phyloP scores from a whole-genome alignment of 1,140 invertebrate genomes.

The Tribolium madens region DNA sequence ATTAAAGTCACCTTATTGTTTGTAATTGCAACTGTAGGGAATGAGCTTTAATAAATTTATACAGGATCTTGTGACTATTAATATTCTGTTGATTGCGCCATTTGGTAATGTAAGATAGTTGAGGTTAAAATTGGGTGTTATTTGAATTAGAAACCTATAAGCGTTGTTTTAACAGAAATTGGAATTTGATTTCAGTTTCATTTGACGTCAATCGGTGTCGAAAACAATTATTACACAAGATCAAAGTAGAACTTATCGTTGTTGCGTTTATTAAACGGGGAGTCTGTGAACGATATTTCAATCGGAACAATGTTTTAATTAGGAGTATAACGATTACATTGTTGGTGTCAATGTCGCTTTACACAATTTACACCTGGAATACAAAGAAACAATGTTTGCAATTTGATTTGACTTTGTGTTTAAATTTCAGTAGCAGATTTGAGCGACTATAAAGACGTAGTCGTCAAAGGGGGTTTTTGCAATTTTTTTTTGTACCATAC shows the following conservation, averaged over 20 bases:
- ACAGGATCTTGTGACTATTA: neutral
- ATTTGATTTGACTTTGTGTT: conserved; percentile 36
- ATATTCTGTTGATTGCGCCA: neutral
- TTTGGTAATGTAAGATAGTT: neutral
- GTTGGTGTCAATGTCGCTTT: conserved; percentile 35
- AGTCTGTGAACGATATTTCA: conserved; percentile 28
- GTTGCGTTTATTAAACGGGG: conserved; percentile 29
- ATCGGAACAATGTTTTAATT: conserved; percentile 34
- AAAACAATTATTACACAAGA: conserved; percentile 28
- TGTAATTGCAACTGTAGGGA: neutral
- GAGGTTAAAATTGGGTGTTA: neutral
- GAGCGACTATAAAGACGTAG: neutral
- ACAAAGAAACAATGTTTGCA: conserved; percentile 32
- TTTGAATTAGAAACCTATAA: conserved; percentile 4
- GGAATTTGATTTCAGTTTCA: conserved; percentile 29
- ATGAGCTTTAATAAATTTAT: neutral
- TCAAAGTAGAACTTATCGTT: conserved; percentile 32
- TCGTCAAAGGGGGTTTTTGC: conserved; percentile 14
- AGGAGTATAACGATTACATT: conserved; percentile 36
- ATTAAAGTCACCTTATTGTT: neutral
- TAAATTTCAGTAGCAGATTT: conserved; percentile 27
- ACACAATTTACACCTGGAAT: conserved; percentile 30
- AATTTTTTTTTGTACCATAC: conserved; percentile 11
- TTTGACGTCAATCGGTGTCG: conserved; percentile 30
- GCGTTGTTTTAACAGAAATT: conserved; percentile 20